Base-by-base conservation (phyloP, 2,797 vertebrate species). In the Channa striata region DNA sequence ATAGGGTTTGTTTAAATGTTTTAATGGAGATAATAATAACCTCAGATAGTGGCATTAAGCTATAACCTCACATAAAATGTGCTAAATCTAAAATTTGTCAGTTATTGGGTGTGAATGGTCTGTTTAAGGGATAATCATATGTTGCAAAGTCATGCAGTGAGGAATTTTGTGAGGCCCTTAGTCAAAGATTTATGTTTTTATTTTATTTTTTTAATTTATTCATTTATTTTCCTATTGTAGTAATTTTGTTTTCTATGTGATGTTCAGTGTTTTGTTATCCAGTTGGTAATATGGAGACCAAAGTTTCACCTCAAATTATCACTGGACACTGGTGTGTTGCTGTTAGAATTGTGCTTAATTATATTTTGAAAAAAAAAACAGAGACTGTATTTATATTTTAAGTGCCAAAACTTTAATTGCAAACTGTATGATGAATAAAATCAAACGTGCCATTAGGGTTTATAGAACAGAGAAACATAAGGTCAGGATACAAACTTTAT, bases 371-470 rank as follows among this genome's bases (percentile, higher is more conserved):
- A 52, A 81, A 69, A 75, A 72, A 81, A 49, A 78, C n/a, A 77
- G 71, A 83, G 68, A 91, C 78, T 87, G 85, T 92, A 90, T 89
- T 89, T 87, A 90, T 88, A 90, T 93, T 92, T 92, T 81, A 93
- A 93, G 94, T 95, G 94, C 93, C 94, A 95, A 94, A 93, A 89
- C 85, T 72, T n/a, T 85, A 84, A 90, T 86, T 87, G 74, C 76
- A 86, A 87, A 87, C 82, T 87, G 78, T 89, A 85, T 67, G 61
- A 87, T 78, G 74, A 85, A 78, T 83, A 46, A 80, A 88, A 79
- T 87, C 62, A 74, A 82, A 85, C 50, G 89, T 93, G 92, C 90
- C 91, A 93, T 87, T 87, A 74, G 83, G 81, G 80, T 85, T 86
- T 84, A 51, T 75, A 84, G 74, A 82, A 88, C 79, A 84, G 84